A percentile compares a stretch with the other conserved stretches of the same genome.
phyloP scores from a whole-genome alignment of 1,140 invertebrate genomes.

The Aphelenchoides avenae region DNA sequence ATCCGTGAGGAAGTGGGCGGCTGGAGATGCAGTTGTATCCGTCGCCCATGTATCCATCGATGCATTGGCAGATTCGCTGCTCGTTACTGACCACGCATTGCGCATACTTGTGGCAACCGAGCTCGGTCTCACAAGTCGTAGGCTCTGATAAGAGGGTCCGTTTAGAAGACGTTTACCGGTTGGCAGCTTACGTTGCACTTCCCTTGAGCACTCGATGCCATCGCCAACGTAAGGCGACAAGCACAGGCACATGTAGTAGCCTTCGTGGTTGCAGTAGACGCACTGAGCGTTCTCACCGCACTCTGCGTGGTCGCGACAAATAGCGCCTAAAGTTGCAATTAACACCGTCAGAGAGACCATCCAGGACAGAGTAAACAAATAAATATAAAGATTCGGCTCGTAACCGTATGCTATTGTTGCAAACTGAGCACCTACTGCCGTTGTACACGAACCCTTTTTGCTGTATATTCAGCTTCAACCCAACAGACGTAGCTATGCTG shows the following conservation, averaged over 20 bases:
- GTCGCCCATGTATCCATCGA: slow-evolving; percentile 17
- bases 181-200: background rate
- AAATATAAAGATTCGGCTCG: too few species aligned
- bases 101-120: slow-evolving; percentile 71
- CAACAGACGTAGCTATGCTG: too few species aligned
- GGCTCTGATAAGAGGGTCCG: background rate
- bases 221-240: slow-evolving; percentile 74
- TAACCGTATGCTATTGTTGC: too few species aligned
- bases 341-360: too few species aligned
- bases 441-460: too few species aligned
- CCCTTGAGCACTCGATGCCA: slow-evolving; percentile 68
- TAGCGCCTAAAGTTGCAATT: slow-evolving; percentile 13
- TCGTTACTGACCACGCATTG: slow-evolving; percentile 67
- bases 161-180: background rate
- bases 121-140: slow-evolving; percentile 65
- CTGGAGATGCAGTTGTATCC: slow-evolving; percentile 19
- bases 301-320: slow-evolving; percentile 74
- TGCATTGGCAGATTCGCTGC: slow-evolving; percentile 22
- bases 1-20: background rate
- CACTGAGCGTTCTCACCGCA: slow-evolving; percentile 79
- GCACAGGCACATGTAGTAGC: slow-evolving; percentile 74
- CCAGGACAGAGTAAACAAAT: too few species aligned
- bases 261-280: slow-evolving; percentile 65
- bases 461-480: too few species aligned
- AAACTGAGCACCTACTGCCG: too few species aligned